Evolutionary conservation across 2,113 vertebrate genomes (phyloP).

Genomic region (Elgaria multicarinata): DNA sequence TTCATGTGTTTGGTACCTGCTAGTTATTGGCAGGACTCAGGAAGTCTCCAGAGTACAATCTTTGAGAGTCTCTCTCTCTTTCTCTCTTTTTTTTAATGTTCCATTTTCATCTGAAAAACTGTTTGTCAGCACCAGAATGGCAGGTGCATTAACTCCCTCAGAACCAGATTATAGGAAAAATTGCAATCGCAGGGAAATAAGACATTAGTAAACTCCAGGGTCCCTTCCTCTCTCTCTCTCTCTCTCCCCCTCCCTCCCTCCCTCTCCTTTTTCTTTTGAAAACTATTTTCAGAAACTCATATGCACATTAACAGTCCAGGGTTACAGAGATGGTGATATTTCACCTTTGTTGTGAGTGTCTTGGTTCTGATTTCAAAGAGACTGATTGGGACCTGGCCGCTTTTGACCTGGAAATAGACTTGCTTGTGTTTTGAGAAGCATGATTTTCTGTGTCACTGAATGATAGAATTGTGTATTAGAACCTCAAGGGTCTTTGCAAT

Average conservation of each 20-base stretch:
- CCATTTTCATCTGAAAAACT: constrained; percentile 81
- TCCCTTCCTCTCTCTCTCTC: constrained; percentile 5
- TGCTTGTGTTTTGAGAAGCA: constrained; percentile 16
- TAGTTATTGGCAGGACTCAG: constrained; percentile 85
- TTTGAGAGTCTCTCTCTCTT: constrained; percentile 71
- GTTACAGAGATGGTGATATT: constrained; percentile 8
- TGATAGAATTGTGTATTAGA: background rate
- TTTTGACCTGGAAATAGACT: background rate
- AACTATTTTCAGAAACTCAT: constrained; percentile 39
- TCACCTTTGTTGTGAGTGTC: background rate
- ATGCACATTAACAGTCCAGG: background rate
- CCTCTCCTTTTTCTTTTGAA: constrained; percentile 33
- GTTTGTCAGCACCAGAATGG: constrained; percentile 90
- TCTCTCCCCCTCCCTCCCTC: background rate
- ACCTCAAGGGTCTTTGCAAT: background rate
- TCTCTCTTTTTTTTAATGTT: constrained; percentile 67
- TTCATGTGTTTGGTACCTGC: constrained; percentile 84
- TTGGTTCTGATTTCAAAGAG: background rate
- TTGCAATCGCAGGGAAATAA: constrained; percentile 71
- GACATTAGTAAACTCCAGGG: constrained; percentile 57
- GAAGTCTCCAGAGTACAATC: constrained; percentile 76
- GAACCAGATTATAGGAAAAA: constrained; percentile 84
- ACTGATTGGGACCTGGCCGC: background rate
- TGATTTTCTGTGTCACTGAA: background rate
- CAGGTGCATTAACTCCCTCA: constrained; percentile 92